Conservation (phyloP, 2,888 invertebrate species). For the Amiota minor region DNA sequence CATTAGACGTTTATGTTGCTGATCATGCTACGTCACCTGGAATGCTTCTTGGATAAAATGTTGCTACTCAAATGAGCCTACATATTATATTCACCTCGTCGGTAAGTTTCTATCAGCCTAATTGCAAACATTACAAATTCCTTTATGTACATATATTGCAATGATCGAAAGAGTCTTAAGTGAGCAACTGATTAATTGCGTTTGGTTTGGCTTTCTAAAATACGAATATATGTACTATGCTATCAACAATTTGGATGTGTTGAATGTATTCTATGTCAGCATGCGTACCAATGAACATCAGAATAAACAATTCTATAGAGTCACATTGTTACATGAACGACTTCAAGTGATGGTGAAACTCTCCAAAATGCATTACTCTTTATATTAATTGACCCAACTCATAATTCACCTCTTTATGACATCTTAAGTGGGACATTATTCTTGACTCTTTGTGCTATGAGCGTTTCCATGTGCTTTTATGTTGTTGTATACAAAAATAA, state of each 20-base stretch:
- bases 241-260: slow-evolving; percentile 10
- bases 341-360: background rate
- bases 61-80: background rate
- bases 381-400: slow-evolving; percentile 24
- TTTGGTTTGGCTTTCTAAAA: background rate
- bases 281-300: background rate
- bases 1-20: slow-evolving; percentile 32
- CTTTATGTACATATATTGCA: too few relatives aligned
- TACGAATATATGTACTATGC: background rate
- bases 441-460: slow-evolving; percentile 44
- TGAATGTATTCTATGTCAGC: background rate
- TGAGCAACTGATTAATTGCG: too few relatives aligned
- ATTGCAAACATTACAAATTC: too few relatives aligned
- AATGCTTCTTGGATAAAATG: background rate
- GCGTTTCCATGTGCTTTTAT: slow-evolving; percentile 52
- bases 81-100: background rate
- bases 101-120: background rate
- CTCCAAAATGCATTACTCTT: slow-evolving; percentile 26
- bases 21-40: too few relatives aligned
- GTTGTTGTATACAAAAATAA: slow-evolving; percentile 48
- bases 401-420: slow-evolving; percentile 14
- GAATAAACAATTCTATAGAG: background rate
- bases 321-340: background rate
- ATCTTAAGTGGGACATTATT: slow-evolving; percentile 32
- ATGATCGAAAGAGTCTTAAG: too few relatives aligned